These are phyloP conservation scores for Whitmania pigra DNA, from an alignment of 1,140 invertebrate genomes.

Conservation along the genomic window DNA sequence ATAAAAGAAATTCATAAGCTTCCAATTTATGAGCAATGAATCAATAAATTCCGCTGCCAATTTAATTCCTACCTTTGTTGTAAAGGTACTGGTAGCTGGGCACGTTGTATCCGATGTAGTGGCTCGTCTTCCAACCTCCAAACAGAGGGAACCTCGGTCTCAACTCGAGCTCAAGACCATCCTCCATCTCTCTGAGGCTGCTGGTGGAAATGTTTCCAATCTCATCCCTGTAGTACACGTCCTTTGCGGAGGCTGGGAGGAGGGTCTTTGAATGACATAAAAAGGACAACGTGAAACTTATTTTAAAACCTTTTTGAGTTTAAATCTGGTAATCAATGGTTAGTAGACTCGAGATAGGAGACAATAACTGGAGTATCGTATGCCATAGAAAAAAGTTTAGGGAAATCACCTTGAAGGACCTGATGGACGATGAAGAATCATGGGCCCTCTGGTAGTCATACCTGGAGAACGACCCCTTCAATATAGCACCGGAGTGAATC, in stretches of 20 bases:
- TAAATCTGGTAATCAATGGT: neutral
- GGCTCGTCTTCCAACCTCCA: constrained; percentile 96
- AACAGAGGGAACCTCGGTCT: constrained; percentile 91
- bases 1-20: too few relatives aligned
- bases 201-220: constrained; percentile 99
- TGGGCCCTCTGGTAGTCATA: constrained; percentile 89
- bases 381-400: constrained; percentile 17
- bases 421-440: constrained; percentile 69
- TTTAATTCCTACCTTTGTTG: constrained; percentile 59
- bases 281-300: neutral
- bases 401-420: constrained; percentile 61
- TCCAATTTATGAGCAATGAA: too few relatives aligned
- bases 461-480: constrained; percentile 85
- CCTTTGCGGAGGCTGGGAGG: constrained; percentile 72
- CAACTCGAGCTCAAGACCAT: constrained; percentile 85
- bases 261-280: constrained; percentile 51
- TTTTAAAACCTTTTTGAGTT: neutral
- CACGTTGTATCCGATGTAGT: constrained; percentile 89
- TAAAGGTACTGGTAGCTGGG: constrained; percentile 91
- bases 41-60: too few relatives aligned
- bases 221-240: constrained; percentile 89
- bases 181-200: constrained; percentile 68
- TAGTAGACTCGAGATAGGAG: neutral
- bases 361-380: neutral
- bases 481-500: constrained; percentile 73